Percentiles rank a stretch among this genome's conserved stretches.
phyloP scores from a whole-genome alignment of 2,888 invertebrate genomes.

The Tipula lateralis region DNA sequence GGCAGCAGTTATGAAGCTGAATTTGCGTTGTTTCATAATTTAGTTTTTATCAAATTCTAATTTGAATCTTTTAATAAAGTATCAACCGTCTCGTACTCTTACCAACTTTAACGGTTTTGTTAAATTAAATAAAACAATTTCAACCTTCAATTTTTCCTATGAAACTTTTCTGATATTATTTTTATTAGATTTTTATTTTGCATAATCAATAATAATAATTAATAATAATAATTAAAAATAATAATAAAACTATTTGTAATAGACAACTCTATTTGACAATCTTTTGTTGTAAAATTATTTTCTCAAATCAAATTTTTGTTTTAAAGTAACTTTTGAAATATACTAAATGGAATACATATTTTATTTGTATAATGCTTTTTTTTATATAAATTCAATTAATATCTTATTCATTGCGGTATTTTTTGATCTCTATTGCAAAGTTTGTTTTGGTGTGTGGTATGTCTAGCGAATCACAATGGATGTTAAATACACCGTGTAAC shows the following conservation, averaged over 20 bases:
- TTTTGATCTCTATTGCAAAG: neutral
- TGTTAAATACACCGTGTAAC: neutral
- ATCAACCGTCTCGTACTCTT: too few relatives aligned
- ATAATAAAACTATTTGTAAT: slow-evolving; percentile 7
- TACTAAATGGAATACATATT: neutral
- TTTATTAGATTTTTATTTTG: slow-evolving; percentile 4
- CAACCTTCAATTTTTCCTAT: neutral
- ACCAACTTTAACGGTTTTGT: too few relatives aligned
- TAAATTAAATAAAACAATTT: neutral
- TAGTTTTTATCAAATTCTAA: too few relatives aligned
- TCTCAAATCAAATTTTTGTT: neutral
- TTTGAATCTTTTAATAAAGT: too few relatives aligned
- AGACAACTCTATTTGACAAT: neutral
- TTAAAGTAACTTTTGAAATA: neutral
- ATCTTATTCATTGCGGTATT: neutral
- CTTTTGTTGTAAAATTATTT: neutral
- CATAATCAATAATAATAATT: neutral
- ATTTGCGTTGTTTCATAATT: too few relatives aligned
- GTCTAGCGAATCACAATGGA: neutral
- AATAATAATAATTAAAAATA: neutral
- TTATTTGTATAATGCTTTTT: neutral
- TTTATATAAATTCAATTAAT: neutral
- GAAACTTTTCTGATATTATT: slow-evolving; percentile 19
- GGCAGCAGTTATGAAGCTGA: too few relatives aligned
- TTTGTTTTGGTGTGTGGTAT: neutral